phyloP scores from a whole-genome alignment of 1,140 invertebrate species.

The Bradysia coprophila region DNA sequence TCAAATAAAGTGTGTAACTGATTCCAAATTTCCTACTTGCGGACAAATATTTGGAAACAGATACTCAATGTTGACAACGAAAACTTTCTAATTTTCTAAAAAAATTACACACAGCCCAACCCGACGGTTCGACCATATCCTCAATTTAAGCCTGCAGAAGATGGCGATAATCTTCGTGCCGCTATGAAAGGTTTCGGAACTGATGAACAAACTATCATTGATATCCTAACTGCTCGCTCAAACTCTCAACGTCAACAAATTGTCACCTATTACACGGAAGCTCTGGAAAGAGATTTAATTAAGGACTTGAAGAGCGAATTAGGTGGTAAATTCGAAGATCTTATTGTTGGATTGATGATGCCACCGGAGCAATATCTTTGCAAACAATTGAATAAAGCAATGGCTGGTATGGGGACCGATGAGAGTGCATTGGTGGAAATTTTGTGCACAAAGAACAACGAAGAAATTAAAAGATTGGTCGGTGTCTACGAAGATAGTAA shows the following conservation, averaged over 20 bases:
- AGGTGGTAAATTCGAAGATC: constrained; percentile 57
- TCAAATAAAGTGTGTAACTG: too few relatives aligned
- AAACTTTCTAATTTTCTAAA: too few relatives aligned
- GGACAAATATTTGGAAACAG: too few relatives aligned
- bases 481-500: constrained; percentile 39
- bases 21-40: too few relatives aligned
- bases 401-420: constrained; percentile 40
- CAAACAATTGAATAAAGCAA: constrained; percentile 45
- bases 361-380: constrained; percentile 49
- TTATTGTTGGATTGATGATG: constrained; percentile 52
- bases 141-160: constrained; percentile 41
- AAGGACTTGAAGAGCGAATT: constrained; percentile 57
- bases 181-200: constrained; percentile 67
- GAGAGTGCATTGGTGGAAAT: constrained; percentile 45
- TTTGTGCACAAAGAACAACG: constrained; percentile 45
- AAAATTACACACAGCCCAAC: too few relatives aligned
- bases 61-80: too few relatives aligned
- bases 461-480: constrained; percentile 43
- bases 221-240: constrained; percentile 42
- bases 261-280: constrained; percentile 40
- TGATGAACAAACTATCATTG: constrained; percentile 56
- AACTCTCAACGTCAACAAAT: constrained; percentile 50
- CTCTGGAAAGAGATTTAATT: constrained; percentile 57
- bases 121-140: constrained; percentile 36
- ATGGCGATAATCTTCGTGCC: constrained; percentile 43